Evolutionary conservation across 2,113 vertebrate genomes (phyloP), one percentile per base, ranked within the genome.

Genomic region (Oostethus manadensis): DNA sequence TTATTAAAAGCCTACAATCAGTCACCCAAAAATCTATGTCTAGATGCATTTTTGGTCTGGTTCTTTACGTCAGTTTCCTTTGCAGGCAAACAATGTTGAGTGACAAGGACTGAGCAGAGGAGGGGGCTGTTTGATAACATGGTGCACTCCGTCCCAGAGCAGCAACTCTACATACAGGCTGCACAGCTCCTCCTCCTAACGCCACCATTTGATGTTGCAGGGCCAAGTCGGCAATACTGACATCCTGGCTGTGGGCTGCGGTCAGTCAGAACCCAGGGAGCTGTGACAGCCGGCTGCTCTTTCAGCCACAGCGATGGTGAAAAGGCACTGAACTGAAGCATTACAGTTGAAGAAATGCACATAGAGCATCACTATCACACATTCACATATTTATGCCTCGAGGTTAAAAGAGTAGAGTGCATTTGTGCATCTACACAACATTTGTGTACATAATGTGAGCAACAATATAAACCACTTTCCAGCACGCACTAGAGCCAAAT

Each of bases 81-180:
- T 61, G 42, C 47, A 73, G 51, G 53, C 35, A 55, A 56, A 73
- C 45, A 61, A 51, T 64, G 74, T 26, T 61, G 66, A 54, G 70
- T 77, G 74, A 66, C 74, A 74, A 62, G 69, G 63, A 74, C 9
- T 71, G 68, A 73, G 76, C 79, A 80, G 76, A 79, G 74, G 81
- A 86, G 80, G 79, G 75, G 81, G 83, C 79, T 82, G 74, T 82
- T 86, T 81, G 67, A 84, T 82, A 79, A 78, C 11, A 7, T 18
- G 69, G 60, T 64, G 70, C 77, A 74, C 59, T 47, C 43, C 58
- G 45, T 49, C 53, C 60, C 51, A 55, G 64, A 68, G 70, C 61
- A 66, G 51, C 61, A 64, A 26, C 66, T 64, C 58, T 50, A 45
- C 76, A 62, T 50, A 29, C 51, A 70, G 45, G 46, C 74, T 70